Base-by-base conservation (phyloP, 2,797 vertebrate genomes). In the Onychomys torridus region DNA sequence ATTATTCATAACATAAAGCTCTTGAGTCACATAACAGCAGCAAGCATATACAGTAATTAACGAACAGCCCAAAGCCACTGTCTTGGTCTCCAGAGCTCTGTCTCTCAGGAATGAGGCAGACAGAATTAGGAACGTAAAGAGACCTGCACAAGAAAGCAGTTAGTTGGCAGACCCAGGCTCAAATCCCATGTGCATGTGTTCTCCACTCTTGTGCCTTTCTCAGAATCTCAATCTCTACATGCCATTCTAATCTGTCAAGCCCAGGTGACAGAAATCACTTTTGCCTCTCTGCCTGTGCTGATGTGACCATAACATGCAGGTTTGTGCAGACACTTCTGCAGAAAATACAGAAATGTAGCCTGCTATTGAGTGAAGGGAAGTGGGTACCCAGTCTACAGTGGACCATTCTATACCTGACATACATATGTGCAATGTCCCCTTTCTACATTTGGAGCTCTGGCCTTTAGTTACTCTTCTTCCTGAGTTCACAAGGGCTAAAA, bases 21-120 rank as follows among this genome's bases (percentile, higher is more conserved):
- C 65, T 90, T 82, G 94, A 96, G 88, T 96, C 85, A 93, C 10
- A 78, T 63, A 90, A 93, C 49, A 82, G 89, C 77, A 89, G 89
- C 93, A 84, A 95, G 78, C 77, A 87, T 69, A 94, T 67, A 92
- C 1, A 1, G 85, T 93, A 97, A 97, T 97, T 97, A 97, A 97
- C 87, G 96, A 97, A 93, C 79, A 96, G 61, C 73, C 92, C 77
- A 90, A 92, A 96, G 88, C 84, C 71, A 93, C 23, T 32, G 81
- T 89, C 49, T 86, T 34, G 0, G 59, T 93, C 86, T 87, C 94
- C 40, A 77, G 83, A 88, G 92, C 55, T 40, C 82, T 49, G 81
- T n/a, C 55, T 85, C 87, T 95, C 55, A 19, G 84, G 61, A 90
- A 69, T 46, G 32, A 91, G 46, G 27, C 69, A 69, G 37, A 89